Evolutionary conservation across 2,888 invertebrate species (phyloP).

Genomic region (Apotomis turbidana): DNA sequence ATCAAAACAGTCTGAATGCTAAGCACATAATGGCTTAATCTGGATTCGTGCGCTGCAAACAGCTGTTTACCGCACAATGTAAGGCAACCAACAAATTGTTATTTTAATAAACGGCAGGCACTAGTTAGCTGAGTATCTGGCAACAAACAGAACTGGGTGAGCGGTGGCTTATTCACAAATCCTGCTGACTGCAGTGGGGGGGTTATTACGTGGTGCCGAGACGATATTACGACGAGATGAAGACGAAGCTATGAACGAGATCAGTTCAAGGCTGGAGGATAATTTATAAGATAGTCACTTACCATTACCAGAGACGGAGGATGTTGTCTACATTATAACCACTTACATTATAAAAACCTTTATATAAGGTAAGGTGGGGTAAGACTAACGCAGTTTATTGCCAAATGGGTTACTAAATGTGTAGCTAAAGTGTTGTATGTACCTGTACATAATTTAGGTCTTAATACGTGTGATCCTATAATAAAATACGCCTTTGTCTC

Average conservation of each 20-base stretch:
- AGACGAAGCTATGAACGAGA: slow-evolving; percentile 41
- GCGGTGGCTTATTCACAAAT: slow-evolving; percentile 75
- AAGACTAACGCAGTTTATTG: too few relatives aligned
- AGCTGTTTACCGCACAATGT: slow-evolving; percentile 29
- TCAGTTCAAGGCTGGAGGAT: too few relatives aligned
- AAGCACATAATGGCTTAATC: slow-evolving; percentile 20
- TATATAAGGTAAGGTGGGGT: too few relatives aligned
- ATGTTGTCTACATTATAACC: too few relatives aligned
- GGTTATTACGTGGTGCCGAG: slow-evolving; percentile 42
- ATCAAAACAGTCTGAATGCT: background rate
- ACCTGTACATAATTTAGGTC: too few relatives aligned
- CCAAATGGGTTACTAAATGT: too few relatives aligned
- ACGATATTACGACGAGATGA: slow-evolving; percentile 44
- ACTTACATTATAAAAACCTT: too few relatives aligned
- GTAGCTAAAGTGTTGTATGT: too few relatives aligned
- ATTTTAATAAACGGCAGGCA: slow-evolving; percentile 61
- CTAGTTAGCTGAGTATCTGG: slow-evolving; percentile 64
- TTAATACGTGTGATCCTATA: too few relatives aligned
- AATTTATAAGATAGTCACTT: too few relatives aligned
- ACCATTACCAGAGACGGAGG: too few relatives aligned
- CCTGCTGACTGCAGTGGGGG: slow-evolving; percentile 67
- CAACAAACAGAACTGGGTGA: slow-evolving; percentile 71
- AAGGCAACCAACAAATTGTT: slow-evolving; percentile 45
- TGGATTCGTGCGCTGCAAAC: slow-evolving; percentile 1
- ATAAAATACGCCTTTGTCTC: too few relatives aligned